Base-by-base conservation (phyloP, 1,140 invertebrate genomes). In the Macrostomum lignano region DNA sequence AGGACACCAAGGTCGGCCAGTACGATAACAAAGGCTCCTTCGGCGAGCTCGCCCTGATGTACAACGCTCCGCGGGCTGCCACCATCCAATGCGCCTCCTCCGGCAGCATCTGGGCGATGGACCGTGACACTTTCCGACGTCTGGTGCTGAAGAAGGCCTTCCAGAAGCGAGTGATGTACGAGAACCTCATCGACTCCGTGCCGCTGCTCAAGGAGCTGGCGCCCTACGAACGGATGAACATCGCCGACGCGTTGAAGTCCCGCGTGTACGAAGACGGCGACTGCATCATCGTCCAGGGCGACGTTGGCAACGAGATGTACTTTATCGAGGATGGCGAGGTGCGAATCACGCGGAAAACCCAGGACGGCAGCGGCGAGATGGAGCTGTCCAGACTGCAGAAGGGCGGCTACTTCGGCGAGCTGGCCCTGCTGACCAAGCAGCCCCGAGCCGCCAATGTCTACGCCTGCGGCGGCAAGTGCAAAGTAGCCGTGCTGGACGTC, bases 51-150 rank as follows among this genome's bases (percentile, higher is more conserved):
- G 79, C 81, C 30, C 66, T 88, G 20, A 70, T 88, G 58, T 88
- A 88, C 61, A 84, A 86, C 53, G 77, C 79, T 73, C 79, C 79
- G n/a, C 67, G 79, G 40, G 77, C 78, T 29, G 81, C 79, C 21
- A 78, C 58, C 6, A 55, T 63, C 36, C 40, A 29, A 1, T 28
- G 77, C 7, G 64, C 67, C 42, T 67, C 71, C 5, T 55, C 66
- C 17, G 79, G 79, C 25, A 69, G 73, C 15, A 64, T 88, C 1
- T 84, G 78, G 79, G 49, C 49, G 7, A 49, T 56, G 44, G 79
- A 86, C 56, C 67, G 84, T 31, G 72, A 74, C 55, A 88, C 79
- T 36, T 91, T 93, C 65, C 68, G 79, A 44, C 69, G 77, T 48
- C 91, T 33, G 4, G 32, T 33, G 14, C 11, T 33, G 20, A 33